Base-by-base conservation (phyloP, 2,888 invertebrate genomes). In the Philonicus albiceps region DNA sequence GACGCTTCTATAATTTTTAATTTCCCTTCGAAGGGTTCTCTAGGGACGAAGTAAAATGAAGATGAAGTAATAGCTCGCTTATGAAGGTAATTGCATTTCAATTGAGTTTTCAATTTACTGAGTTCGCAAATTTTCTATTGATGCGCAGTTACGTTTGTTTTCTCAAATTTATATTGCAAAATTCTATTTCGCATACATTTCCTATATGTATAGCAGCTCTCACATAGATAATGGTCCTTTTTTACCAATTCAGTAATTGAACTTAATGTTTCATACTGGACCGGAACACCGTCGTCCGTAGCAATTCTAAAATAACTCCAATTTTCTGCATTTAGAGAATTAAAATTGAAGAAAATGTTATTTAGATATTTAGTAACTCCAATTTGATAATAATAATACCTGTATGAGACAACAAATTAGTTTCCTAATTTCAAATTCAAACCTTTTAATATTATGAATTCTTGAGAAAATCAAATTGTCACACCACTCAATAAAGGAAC, bases 1-100 rank as follows among this genome's bases (percentile, higher is more conserved):
- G 76, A 76, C 76, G 76, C 40, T 76, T 40, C 19, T 22, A 76
- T 76, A 76, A 76, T 76, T 76, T 76, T 76, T 76, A 76, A 76
- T 76, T 76, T 76, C 76, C 76, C 76, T 27, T 76, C 19, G 76
- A 40, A 40, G 76, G 19, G 13, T 2, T 76, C 76, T 76, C 76
- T 19, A 16, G 76, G 40, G n/a, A 34, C 34, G 34, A 74, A 74
- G 16, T 7, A 74, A 74, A 31, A 74, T 74, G 74, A 40, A 19
- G 76, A 76, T 37, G 76, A 40, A 34, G 22, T 34, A 75, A 37
- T 40, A 76, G 19, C 40, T 37, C 76, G n/a, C 43, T 76, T 37
- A 40, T 40, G 37, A 76, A 40, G 40, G 76, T 76, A 76, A 76
- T 76, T 76, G 37, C 76, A 40, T 37, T 76, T 76, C 76, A 76